Conservation (phyloP, 1,140 invertebrate species). For the Temnothorax curvispinosus region DNA sequence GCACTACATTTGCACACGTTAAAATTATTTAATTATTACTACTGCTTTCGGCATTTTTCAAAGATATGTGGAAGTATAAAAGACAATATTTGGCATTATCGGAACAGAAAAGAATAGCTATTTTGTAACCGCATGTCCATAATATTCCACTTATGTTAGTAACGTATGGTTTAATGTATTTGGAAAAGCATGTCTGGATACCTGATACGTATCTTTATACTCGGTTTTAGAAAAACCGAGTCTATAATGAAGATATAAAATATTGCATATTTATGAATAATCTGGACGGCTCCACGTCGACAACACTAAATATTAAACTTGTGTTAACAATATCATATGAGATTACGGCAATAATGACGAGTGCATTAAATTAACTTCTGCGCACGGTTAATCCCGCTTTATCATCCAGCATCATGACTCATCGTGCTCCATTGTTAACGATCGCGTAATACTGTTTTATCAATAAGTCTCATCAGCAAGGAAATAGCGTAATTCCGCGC, state of each 20-base stretch:
- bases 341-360: slow-evolving; percentile 65
- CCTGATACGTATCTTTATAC: background rate
- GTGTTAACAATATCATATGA: slow-evolving; percentile 9
- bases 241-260: slow-evolving; percentile 1
- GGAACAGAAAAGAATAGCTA: background rate
- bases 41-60: background rate
- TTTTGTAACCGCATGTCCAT: background rate
- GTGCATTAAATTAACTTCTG: slow-evolving; percentile 58
- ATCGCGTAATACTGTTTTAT: slow-evolving; percentile 47
- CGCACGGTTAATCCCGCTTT: slow-evolving; percentile 38
- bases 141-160: background rate
- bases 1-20: background rate
- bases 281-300: background rate
- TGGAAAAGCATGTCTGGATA: background rate
- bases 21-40: background rate
- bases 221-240: background rate
- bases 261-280: background rate
- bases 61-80: background rate
- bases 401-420: background rate
- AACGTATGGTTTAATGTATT: slow-evolving; percentile 12
- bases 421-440: slow-evolving; percentile 57
- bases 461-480: slow-evolving; percentile 60
- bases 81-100: background rate
- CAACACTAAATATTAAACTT: slow-evolving; percentile 37
- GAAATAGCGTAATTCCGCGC: slow-evolving; percentile 47